A percentile compares a stretch with the other conserved stretches of the same genome.
These are phyloP conservation scores for Eristalis pertinax DNA, from an alignment of 2,888 invertebrate genomes.

Conservation along the genomic window DNA sequence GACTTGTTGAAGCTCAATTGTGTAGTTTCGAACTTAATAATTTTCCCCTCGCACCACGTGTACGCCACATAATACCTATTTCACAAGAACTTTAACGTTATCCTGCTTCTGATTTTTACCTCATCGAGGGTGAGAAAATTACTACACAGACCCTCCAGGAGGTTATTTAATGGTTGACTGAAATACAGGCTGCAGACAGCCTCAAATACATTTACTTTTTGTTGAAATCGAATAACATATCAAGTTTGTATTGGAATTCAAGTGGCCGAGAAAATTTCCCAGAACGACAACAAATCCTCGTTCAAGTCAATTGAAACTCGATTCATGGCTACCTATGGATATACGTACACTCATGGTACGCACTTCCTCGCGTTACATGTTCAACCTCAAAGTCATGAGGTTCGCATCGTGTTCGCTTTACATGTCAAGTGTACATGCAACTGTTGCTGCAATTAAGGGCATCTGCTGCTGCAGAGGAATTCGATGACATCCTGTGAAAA, in stretches of 20 bases:
- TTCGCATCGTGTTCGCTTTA: constrained; percentile 36
- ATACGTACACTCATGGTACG: constrained; percentile 42
- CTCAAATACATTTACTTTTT: constrained; percentile 1
- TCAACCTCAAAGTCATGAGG: constrained; percentile 42
- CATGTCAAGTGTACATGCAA: not conserved
- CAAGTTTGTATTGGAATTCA: constrained; percentile 50
- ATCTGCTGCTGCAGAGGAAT: too few relatives aligned
- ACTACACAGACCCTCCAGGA: not conserved
- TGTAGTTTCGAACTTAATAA: constrained; percentile 15
- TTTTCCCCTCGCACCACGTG: constrained; percentile 6
- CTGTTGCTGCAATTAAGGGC: constrained; percentile 52
- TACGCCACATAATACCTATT: not conserved
- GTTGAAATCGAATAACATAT: not conserved
- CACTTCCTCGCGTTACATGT: constrained; percentile 53
- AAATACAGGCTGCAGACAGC: not conserved
- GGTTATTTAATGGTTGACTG: constrained; percentile 13
- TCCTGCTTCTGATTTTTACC: not conserved
- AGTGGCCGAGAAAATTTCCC: constrained; percentile 54
- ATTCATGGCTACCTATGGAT: constrained; percentile 23
- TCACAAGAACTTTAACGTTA: not conserved
- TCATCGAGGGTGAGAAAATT: not conserved
- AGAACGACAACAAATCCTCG: constrained; percentile 57
- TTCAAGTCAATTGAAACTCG: constrained; percentile 62
- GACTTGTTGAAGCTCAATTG: not conserved
- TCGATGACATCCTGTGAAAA: constrained; percentile 53